phyloP scores from a whole-genome alignment of 1,140 invertebrate genomes.

The Sycobia sp. region DNA sequence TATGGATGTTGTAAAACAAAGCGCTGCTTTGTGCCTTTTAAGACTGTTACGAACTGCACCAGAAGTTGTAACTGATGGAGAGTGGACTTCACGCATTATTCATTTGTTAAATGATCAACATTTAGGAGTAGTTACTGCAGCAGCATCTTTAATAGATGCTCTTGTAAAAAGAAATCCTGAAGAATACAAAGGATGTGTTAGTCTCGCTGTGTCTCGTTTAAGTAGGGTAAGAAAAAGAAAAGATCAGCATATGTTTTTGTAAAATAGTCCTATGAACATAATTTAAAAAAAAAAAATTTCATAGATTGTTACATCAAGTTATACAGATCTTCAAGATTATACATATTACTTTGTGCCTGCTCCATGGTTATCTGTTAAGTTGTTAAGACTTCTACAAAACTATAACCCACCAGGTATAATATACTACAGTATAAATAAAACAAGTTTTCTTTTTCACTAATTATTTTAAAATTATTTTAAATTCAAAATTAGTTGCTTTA shows the following conservation, averaged over 20 bases:
- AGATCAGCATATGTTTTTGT: not conserved
- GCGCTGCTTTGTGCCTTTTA: conserved; percentile 94
- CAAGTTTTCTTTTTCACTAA: not conserved
- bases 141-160: conserved; percentile 96
- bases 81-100: conserved; percentile 99
- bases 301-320: conserved; percentile 95
- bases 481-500: too few species aligned
- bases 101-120: conserved; percentile 99
- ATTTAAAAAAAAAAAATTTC: conserved; percentile 27
- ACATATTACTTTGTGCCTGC: conserved; percentile 99
- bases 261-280: conserved; percentile 4
- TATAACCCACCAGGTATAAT: conserved; percentile 90
- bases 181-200: conserved; percentile 99
- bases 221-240: conserved; percentile 76
- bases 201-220: conserved; percentile 94
- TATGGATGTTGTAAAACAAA: conserved; percentile 99
- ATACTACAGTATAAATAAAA: not conserved
- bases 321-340: conserved; percentile 98
- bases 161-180: conserved; percentile 98
- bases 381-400: conserved; percentile 95
- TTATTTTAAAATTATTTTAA: not conserved
- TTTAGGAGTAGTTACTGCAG: conserved; percentile 98
- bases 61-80: conserved; percentile 94
- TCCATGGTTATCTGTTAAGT: conserved; percentile 98
- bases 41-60: conserved; percentile 91